These are phyloP conservation scores for Lamprotornis superbus DNA, from an alignment of 2,113 vertebrate genomes.

Conservation along the genomic window DNA sequence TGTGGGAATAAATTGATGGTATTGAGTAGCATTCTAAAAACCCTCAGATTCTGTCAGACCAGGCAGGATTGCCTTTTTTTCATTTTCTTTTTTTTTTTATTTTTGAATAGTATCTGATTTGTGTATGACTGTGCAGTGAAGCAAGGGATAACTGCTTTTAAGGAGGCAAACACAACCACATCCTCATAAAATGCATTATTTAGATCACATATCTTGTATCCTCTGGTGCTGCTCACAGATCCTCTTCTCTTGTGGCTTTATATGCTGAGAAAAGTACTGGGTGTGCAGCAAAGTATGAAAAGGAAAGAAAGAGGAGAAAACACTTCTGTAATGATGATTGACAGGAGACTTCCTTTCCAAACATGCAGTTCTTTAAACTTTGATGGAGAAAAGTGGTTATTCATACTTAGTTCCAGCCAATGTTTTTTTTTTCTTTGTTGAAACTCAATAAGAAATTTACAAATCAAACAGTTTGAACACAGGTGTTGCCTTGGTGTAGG, in stretches of 20 bases:
- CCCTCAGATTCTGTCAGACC: neutral
- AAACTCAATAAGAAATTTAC: neutral
- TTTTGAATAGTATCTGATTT: neutral
- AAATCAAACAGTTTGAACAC: neutral
- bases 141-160: neutral
- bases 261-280: neutral
- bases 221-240: neutral
- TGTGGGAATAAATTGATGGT: neutral
- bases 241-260: slow-evolving; percentile 1
- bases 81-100: too few relatives aligned
- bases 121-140: neutral
- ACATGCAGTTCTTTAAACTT: neutral
- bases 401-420: neutral
- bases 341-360: slow-evolving; percentile 24
- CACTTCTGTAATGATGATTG: slow-evolving; percentile 20
- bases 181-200: neutral
- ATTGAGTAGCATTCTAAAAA: neutral
- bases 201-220: neutral
- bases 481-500: neutral
- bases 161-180: neutral
- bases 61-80: neutral
- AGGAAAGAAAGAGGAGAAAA: neutral
- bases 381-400: neutral
- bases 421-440: neutral
- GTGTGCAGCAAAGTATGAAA: neutral